phyloP scores from a whole-genome alignment of 2,888 invertebrate genomes.

The Acanthosepion pharaonis region DNA sequence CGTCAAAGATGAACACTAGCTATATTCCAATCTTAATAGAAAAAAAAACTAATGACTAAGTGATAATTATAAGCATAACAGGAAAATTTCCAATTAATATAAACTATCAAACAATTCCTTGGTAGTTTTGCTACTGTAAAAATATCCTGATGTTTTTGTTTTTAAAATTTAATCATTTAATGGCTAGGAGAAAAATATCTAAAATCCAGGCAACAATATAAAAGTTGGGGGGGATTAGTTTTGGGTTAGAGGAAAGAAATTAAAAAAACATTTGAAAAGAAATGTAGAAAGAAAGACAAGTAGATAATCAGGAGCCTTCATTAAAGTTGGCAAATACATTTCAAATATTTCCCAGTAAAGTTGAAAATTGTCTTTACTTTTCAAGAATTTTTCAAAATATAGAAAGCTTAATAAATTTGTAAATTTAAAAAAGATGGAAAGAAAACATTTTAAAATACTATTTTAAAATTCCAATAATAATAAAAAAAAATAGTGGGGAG shows the following conservation, averaged over 20 bases:
- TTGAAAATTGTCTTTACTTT: background rate
- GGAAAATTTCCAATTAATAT: background rate
- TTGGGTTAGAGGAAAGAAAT: background rate
- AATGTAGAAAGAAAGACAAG: too few relatives aligned
- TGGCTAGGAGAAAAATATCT: background rate
- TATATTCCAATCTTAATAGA: background rate
- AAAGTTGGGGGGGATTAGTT: background rate
- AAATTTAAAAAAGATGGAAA: background rate
- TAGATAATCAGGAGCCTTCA: too few relatives aligned
- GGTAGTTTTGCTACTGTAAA: background rate
- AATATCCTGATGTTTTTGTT: background rate
- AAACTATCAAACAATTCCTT: background rate
- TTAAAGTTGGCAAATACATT: background rate
- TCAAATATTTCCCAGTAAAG: background rate
- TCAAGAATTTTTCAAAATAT: background rate
- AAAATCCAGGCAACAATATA: background rate
- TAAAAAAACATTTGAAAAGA: too few relatives aligned
- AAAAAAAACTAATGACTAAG: too few relatives aligned
- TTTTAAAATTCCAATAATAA: background rate
- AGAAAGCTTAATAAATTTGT: background rate
- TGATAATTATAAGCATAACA: background rate
- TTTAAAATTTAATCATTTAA: background rate
- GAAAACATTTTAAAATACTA: background rate
- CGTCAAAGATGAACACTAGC: background rate
- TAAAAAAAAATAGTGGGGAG: too few relatives aligned